Conservation (phyloP, 2,113 vertebrate genomes). For the Orthonyx spaldingii region DNA sequence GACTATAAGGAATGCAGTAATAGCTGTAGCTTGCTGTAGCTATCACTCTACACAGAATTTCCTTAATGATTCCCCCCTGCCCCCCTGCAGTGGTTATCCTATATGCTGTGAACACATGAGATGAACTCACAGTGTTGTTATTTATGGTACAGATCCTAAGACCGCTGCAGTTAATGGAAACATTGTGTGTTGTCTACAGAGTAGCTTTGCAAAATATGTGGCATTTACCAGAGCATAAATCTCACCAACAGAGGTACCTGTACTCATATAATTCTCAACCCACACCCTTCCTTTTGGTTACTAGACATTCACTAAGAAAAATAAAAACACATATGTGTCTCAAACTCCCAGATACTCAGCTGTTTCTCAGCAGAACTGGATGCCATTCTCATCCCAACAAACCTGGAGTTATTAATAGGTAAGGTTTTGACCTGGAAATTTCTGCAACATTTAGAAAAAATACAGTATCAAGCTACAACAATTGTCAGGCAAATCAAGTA, state of each 20-base stretch:
- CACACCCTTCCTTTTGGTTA: neutral
- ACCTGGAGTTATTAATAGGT: neutral
- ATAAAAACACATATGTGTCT: neutral
- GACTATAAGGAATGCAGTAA: neutral
- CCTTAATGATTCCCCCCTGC: neutral
- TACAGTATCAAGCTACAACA: neutral
- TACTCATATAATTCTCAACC: neutral
- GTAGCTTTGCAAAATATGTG: neutral
- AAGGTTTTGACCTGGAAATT: neutral
- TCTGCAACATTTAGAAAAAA: neutral
- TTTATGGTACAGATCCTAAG: conserved; percentile 1
- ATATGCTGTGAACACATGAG: neutral
- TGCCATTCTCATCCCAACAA: neutral
- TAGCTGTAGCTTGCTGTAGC: neutral
- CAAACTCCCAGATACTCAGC: neutral
- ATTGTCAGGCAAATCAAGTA: neutral
- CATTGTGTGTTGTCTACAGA: neutral
- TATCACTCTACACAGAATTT: neutral
- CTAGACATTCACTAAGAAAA: neutral
- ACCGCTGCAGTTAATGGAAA: neutral
- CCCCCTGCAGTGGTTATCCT: neutral
- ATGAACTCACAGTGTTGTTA: neutral
- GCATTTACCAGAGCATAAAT: neutral
- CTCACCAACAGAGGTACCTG: neutral
- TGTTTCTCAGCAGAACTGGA: neutral